A percentile compares a stretch with the other conserved stretches of the same genome.
These are phyloP conservation scores for Ochlodes sylvanus DNA, from an alignment of 2,888 invertebrate genomes.

Conservation along the genomic window DNA sequence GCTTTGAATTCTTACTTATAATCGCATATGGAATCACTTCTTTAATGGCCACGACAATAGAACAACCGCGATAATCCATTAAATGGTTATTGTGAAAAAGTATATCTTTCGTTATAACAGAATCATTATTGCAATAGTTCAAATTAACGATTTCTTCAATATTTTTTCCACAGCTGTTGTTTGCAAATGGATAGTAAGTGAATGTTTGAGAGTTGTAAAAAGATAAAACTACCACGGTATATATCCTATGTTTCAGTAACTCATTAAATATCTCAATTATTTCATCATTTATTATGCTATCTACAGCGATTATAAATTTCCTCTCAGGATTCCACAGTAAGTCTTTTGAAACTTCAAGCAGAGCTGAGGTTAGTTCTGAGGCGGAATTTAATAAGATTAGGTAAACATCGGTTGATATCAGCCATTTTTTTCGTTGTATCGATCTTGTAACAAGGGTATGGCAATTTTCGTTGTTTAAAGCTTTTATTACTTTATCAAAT, in stretches of 20 bases:
- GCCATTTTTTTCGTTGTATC: conserved; percentile 18
- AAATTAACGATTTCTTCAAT: conserved; percentile 28
- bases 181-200: conserved; percentile 42
- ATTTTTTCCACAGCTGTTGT: conserved; percentile 40
- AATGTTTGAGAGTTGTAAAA: conserved; percentile 13
- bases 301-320: conserved; percentile 38
- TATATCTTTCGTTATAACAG: not conserved
- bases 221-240: conserved; percentile 16
- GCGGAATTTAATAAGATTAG: conserved; percentile 35
- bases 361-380: conserved; percentile 3
- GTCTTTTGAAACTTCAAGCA: conserved; percentile 33
- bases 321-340: conserved; percentile 43
- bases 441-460: conserved; percentile 20
- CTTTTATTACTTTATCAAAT: conserved; percentile 18
- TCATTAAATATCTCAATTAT: conserved; percentile 15
- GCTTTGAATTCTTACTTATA: conserved; percentile 48
- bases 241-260: conserved; percentile 23
- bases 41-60: conserved; percentile 53
- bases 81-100: not conserved
- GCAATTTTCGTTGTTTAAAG: conserved; percentile 12
- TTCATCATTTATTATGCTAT: not conserved
- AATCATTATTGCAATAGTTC: conserved; percentile 34
- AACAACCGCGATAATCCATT: conserved; percentile 50
- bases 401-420: conserved; percentile 35
- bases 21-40: conserved; percentile 56